A percentile compares a stretch with the other conserved stretches of the same genome.
These are phyloP conservation scores for Stenoptilia bipunctidactyla DNA, from an alignment of 2,888 invertebrate species.

Conservation along the genomic window DNA sequence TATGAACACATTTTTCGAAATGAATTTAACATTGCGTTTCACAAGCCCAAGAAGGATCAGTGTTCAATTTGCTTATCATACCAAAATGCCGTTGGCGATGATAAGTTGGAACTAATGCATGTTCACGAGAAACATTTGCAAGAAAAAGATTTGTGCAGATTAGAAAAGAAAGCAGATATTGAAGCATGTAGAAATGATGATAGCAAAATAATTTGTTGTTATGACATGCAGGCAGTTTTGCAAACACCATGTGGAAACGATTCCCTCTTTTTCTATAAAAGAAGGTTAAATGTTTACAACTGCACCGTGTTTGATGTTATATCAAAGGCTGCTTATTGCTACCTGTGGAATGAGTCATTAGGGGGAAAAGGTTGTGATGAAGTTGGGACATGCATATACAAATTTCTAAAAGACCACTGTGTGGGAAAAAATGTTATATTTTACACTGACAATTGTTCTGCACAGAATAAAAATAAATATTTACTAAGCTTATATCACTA, in stretches of 20 bases:
- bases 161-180: slow-evolving; percentile 11
- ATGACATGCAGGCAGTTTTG: slow-evolving; percentile 13
- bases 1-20: slow-evolving; percentile 10
- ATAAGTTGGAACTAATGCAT: slow-evolving; percentile 10
- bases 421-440: slow-evolving; percentile 10
- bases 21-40: slow-evolving; percentile 10
- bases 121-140: slow-evolving; percentile 10
- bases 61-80: slow-evolving; percentile 8
- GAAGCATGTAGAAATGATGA: slow-evolving; percentile 10
- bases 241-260: slow-evolving; percentile 14
- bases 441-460: slow-evolving; percentile 12
- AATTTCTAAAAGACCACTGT: slow-evolving; percentile 9
- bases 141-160: slow-evolving; percentile 12
- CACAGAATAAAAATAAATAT: slow-evolving; percentile 13
- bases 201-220: slow-evolving; percentile 14
- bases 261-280: slow-evolving; percentile 13
- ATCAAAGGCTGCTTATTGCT: slow-evolving; percentile 14
- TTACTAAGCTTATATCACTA: slow-evolving; percentile 5
- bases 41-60: slow-evolving; percentile 8
- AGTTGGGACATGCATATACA: slow-evolving; percentile 14
- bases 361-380: slow-evolving; percentile 16
- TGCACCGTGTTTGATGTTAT: slow-evolving; percentile 12
- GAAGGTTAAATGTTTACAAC: slow-evolving; percentile 13
- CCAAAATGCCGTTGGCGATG: slow-evolving; percentile 7
- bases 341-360: slow-evolving; percentile 14